Evolutionary conservation across 2,888 invertebrate species (phyloP).

Genomic region (Eudemis profundana): DNA sequence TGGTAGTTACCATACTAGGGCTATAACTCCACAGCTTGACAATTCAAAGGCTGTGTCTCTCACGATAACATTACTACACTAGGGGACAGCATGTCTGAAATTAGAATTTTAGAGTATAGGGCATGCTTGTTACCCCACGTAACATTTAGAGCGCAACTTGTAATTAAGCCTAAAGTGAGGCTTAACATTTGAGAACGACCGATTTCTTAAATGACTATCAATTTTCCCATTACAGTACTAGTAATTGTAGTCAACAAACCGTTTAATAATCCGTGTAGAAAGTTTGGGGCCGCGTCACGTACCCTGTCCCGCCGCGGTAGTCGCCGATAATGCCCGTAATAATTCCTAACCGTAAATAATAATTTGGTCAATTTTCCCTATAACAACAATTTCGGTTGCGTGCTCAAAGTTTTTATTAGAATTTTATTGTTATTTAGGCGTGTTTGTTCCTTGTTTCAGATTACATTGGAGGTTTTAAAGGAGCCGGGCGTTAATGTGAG

Average conservation of each 20-base stretch:
- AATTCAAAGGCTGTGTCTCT: no score
- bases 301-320: constrained; percentile 29
- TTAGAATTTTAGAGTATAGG: no score
- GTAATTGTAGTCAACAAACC: constrained; percentile 36
- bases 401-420: constrained; percentile 84
- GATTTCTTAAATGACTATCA: constrained; percentile 18
- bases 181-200: neutral
- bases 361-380: constrained; percentile 83
- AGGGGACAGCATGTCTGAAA: no score
- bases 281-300: constrained; percentile 26
- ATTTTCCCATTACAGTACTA: constrained; percentile 21
- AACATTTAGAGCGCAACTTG: no score
- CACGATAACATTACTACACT: no score
- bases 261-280: constrained; percentile 32
- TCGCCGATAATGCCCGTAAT: constrained; percentile 76
- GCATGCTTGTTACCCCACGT: no score
- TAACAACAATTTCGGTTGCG: constrained; percentile 79
- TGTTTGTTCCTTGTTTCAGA: constrained; percentile 85
- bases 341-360: constrained; percentile 83
- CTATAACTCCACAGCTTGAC: no score
- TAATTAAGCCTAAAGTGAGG: no score
- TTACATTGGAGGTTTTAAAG: constrained; percentile 83
- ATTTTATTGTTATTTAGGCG: constrained; percentile 85
- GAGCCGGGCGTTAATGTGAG: constrained; percentile 83
- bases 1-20: neutral